phyloP scores from a whole-genome alignment of 1,140 invertebrate genomes.

The Mercenaria mercenaria region DNA sequence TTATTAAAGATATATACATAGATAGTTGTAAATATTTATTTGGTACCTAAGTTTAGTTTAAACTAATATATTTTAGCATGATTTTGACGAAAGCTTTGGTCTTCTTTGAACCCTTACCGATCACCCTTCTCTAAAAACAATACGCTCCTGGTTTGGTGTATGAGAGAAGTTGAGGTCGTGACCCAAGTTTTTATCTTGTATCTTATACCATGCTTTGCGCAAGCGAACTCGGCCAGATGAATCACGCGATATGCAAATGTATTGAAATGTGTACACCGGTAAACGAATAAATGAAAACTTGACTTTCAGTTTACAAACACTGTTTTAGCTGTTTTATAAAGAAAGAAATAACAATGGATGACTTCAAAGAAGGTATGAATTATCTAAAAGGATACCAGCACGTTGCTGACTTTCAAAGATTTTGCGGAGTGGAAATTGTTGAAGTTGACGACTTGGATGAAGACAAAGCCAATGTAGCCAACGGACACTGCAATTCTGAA shows the following conservation, averaged over 20 bases:
- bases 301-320: slow-evolving; percentile 3
- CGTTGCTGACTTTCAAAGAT: slow-evolving; percentile 62
- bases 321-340: neutral
- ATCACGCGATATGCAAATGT: slow-evolving; percentile 36
- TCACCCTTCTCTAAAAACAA: too few species aligned
- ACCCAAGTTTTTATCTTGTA: too few species aligned
- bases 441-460: neutral
- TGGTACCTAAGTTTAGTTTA: too few species aligned
- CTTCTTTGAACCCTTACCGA: too few species aligned
- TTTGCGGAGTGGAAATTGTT: slow-evolving; percentile 61
- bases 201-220: too few species aligned
- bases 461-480: neutral
- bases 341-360: neutral
- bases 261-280: neutral
- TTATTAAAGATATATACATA: too few species aligned
- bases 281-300: neutral
- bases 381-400: slow-evolving; percentile 60
- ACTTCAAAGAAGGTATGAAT: slow-evolving; percentile 6
- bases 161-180: too few species aligned
- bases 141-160: too few species aligned
- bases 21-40: too few species aligned
- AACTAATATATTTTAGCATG: too few species aligned
- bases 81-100: too few species aligned
- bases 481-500: neutral
- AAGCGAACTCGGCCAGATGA: slow-evolving; percentile 26